phyloP scores from a whole-genome alignment of 2,888 invertebrate genomes.

The Heliconius aoede region DNA sequence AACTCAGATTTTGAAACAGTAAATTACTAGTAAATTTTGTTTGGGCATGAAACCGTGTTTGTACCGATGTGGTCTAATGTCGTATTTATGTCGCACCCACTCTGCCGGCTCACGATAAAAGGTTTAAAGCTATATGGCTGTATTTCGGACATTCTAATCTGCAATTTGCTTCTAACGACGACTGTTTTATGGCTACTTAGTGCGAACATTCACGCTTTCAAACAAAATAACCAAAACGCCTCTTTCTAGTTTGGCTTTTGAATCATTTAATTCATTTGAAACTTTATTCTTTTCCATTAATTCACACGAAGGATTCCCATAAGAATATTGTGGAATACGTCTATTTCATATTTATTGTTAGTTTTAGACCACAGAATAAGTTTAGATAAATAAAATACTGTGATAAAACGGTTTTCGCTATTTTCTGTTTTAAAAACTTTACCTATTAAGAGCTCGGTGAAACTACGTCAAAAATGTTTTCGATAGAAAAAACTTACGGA shows the following conservation, averaged over 20 bases:
- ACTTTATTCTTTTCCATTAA: background rate
- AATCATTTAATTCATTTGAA: background rate
- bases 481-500: slow-evolving; percentile 44
- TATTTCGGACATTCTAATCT: slow-evolving; percentile 59
- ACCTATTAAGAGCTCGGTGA: slow-evolving; percentile 49
- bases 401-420: slow-evolving; percentile 42
- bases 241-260: slow-evolving; percentile 11
- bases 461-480: slow-evolving; percentile 49
- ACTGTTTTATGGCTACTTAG: slow-evolving; percentile 47
- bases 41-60: slow-evolving; percentile 50
- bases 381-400: slow-evolving; percentile 38
- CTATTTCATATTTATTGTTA: slow-evolving; percentile 32
- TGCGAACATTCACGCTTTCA: slow-evolving; percentile 35
- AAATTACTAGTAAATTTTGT: slow-evolving; percentile 36
- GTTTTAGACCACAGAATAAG: slow-evolving; percentile 15
- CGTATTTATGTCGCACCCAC: slow-evolving; percentile 58
- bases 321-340: background rate
- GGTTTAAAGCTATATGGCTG: slow-evolving; percentile 64
- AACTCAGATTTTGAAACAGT: background rate
- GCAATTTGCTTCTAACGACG: slow-evolving; percentile 48
- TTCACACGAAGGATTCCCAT: background rate
- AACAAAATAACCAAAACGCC: slow-evolving; percentile 27
- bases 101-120: slow-evolving; percentile 68
- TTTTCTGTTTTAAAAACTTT: slow-evolving; percentile 47
- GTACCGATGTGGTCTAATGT: slow-evolving; percentile 53